Percentiles rank a stretch among this genome's conserved stretches.
Conservation (phyloP, 1,140 invertebrate species). For the Drosophila baimaii region DNA sequence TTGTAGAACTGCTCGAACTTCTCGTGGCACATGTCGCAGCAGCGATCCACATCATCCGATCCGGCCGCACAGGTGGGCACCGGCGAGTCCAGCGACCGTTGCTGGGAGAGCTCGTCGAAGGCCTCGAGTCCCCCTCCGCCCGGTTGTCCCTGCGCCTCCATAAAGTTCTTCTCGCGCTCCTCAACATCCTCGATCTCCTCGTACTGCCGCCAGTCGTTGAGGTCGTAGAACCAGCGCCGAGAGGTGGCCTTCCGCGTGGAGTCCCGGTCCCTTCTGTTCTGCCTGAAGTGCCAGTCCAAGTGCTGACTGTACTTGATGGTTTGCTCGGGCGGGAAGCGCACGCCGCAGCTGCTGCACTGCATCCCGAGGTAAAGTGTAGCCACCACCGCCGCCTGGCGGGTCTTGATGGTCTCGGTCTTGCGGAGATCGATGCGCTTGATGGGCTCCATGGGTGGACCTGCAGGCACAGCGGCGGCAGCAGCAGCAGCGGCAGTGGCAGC, state of each 20-base stretch:
- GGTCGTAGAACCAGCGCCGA: slow-evolving; percentile 94
- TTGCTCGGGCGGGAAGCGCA: slow-evolving; percentile 94
- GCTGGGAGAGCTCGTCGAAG: slow-evolving; percentile 76
- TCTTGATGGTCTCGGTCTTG: slow-evolving; percentile 91
- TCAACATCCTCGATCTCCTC: slow-evolving; percentile 97
- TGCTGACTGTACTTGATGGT: slow-evolving; percentile 96
- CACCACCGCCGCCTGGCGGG: slow-evolving; percentile 89
- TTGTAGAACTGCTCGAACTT: slow-evolving; percentile 97
- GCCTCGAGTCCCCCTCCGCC: slow-evolving; percentile 86
- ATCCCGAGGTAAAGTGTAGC: slow-evolving; percentile 92
- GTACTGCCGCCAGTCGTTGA: slow-evolving; percentile 96
- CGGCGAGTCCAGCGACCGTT: slow-evolving; percentile 74
- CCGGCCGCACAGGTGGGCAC: slow-evolving; percentile 81
- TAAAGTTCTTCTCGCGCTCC: slow-evolving; percentile 95
- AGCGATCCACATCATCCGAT: slow-evolving; percentile 86
- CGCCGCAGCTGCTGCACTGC: slow-evolving; percentile 97
- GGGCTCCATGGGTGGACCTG: slow-evolving; percentile 70
- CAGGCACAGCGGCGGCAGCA: slow-evolving; percentile 31
- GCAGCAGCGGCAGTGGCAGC: slow-evolving; percentile 38
- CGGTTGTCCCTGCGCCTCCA: slow-evolving; percentile 90
- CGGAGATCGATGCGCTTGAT: slow-evolving; percentile 88
- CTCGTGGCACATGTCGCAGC: slow-evolving; percentile 95
- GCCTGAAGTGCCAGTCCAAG: slow-evolving; percentile 98
- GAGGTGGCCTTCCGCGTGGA: slow-evolving; percentile 92
- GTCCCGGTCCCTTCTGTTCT: slow-evolving; percentile 94